Conservation (phyloP, 2,888 invertebrate genomes). For the Eledone cirrhosa region DNA sequence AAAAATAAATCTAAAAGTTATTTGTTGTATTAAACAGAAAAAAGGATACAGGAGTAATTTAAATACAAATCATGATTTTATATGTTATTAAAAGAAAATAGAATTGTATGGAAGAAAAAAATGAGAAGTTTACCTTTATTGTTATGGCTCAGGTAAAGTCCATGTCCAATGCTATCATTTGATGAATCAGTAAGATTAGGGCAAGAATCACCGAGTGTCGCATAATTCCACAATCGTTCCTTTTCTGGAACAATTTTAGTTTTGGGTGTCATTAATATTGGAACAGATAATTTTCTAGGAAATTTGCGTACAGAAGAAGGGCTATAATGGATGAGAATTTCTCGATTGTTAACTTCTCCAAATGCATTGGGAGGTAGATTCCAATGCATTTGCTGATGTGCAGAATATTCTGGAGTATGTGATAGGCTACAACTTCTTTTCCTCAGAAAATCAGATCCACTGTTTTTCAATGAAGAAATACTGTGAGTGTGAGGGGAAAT, state of each 20-base stretch:
- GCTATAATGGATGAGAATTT: slow-evolving; percentile 25
- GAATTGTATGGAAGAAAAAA: not conserved
- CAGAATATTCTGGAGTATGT: not conserved
- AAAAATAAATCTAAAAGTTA: too few species aligned
- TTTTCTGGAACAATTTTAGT: slow-evolving; percentile 4
- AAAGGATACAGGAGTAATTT: too few species aligned
- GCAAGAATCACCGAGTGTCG: slow-evolving; percentile 21
- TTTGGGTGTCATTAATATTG: not conserved
- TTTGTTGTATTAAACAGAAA: too few species aligned
- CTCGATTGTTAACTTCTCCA: slow-evolving; percentile 8
- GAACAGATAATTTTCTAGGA: slow-evolving; percentile 16
- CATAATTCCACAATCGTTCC: slow-evolving; percentile 24
- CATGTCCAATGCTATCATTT: not conserved
- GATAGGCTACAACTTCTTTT: slow-evolving; percentile 20
- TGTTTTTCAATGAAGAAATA: not conserved
- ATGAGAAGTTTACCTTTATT: not conserved
- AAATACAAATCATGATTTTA: too few species aligned
- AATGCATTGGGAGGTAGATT: not conserved
- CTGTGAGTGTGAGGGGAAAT: not conserved
- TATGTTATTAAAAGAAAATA: too few species aligned
- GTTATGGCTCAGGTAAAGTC: slow-evolving; percentile 1
- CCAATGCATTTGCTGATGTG: slow-evolving; percentile 20
- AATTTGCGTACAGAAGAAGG: slow-evolving; percentile 21
- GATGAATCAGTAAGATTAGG: slow-evolving; percentile 1
- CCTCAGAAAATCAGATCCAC: slow-evolving; percentile 14